phyloP scores from a whole-genome alignment of 2,113 vertebrate species.

The Aplodontia rufa region DNA sequence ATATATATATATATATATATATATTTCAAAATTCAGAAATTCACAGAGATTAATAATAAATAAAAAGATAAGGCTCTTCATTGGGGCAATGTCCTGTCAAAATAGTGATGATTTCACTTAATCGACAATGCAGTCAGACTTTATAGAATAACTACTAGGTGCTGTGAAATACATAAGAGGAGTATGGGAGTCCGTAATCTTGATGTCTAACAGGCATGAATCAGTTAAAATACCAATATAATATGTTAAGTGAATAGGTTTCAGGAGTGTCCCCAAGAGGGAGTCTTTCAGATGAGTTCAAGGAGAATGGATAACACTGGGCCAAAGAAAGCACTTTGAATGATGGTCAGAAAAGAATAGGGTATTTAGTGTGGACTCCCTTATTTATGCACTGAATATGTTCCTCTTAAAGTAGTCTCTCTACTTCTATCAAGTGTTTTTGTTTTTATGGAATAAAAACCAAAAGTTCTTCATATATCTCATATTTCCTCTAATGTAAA shows the following conservation, averaged over 20 bases:
- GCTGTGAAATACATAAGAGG: background rate
- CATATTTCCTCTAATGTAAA: slow-evolving; percentile 7
- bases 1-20: background rate
- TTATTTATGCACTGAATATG: background rate
- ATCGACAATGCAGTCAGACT: background rate
- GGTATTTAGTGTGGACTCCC: background rate
- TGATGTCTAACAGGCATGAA: background rate
- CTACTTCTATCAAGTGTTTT: background rate
- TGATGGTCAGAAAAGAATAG: background rate
- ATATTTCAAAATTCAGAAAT: slow-evolving; percentile 23
- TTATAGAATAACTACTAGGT: background rate
- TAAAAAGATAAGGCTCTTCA: background rate
- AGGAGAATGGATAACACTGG: background rate
- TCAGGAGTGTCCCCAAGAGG: background rate
- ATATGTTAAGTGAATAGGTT: background rate
- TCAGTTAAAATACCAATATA: background rate
- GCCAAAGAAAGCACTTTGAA: background rate
- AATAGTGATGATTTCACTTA: slow-evolving; percentile 29
- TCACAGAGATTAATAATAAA: background rate
- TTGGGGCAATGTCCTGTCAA: background rate
- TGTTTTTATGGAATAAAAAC: slow-evolving; percentile 30
- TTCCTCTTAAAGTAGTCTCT: background rate
- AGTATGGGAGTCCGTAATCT: background rate
- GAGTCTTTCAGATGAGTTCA: background rate
- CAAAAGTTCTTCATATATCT: background rate